These are phyloP conservation scores for Mizuhopecten yessoensis DNA, from an alignment of 1,140 invertebrate genomes.

Conservation along the genomic window DNA sequence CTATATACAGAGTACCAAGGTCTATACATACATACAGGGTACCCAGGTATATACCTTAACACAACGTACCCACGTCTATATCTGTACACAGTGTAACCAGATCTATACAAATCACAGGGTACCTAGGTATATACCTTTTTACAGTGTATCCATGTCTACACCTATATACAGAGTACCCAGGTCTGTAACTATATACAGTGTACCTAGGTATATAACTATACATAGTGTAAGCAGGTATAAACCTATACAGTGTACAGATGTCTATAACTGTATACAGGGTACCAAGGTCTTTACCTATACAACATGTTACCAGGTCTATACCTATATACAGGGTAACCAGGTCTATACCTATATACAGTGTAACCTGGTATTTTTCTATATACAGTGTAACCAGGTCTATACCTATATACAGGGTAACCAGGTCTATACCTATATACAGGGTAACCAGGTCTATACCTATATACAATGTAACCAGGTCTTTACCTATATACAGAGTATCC, in stretches of 20 bases:
- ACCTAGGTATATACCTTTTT: too few relatives aligned
- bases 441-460: neutral
- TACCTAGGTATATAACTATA: too few relatives aligned
- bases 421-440: neutral
- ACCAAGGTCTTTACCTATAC: neutral
- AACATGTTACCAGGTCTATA: neutral
- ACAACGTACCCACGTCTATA: conserved; percentile 41
- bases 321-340: neutral
- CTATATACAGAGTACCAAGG: neutral
- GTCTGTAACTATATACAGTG: too few relatives aligned
- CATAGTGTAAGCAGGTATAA: neutral
- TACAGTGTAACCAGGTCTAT: neutral
- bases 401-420: neutral
- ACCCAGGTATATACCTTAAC: neutral
- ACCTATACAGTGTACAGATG: neutral
- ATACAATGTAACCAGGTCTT: neutral
- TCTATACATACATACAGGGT: neutral
- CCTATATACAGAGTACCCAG: too few relatives aligned
- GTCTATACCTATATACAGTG: neutral
- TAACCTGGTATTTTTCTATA: neutral
- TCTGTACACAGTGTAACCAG: too few relatives aligned
- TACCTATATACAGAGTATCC: neutral
- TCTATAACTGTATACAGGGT: neutral
- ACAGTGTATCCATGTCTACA: neutral
- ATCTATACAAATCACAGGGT: neutral